These are phyloP conservation scores for Hyles lineata DNA, from an alignment of 2,888 invertebrate genomes.

Conservation along the genomic window DNA sequence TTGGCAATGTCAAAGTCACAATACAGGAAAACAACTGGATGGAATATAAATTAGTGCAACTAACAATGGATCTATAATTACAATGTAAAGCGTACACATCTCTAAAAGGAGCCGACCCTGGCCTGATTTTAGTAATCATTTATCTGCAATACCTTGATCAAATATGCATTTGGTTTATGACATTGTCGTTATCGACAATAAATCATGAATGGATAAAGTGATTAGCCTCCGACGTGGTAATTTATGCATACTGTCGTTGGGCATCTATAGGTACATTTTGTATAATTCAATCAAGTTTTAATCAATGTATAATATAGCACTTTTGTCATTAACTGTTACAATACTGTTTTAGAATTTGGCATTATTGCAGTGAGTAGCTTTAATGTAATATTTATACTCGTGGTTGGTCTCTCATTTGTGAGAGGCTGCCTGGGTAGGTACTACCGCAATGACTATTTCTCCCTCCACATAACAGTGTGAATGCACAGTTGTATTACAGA, in stretches of 20 bases:
- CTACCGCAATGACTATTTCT: too few species aligned
- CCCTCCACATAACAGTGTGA: too few species aligned
- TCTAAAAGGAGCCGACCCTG: conserved; percentile 50
- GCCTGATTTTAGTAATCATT: conserved; percentile 48
- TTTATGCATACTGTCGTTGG: not conserved
- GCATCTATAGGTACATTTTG: too few species aligned
- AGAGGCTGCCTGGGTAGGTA: too few species aligned
- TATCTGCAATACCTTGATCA: conserved; percentile 16
- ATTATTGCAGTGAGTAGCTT: too few species aligned
- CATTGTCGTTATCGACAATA: not conserved
- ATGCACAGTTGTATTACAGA: too few species aligned
- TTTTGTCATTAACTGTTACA: too few species aligned
- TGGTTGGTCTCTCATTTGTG: too few species aligned
- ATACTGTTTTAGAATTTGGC: too few species aligned
- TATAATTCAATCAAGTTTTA: too few species aligned
- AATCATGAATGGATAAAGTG: not conserved
- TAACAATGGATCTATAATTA: conserved; percentile 18
- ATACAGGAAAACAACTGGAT: not conserved
- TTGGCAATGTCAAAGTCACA: not conserved
- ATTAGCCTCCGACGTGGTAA: not conserved
- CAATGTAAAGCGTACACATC: conserved; percentile 28
- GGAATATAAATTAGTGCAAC: not conserved
- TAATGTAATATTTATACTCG: too few species aligned
- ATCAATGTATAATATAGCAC: too few species aligned
- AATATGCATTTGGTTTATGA: not conserved